These are phyloP conservation scores for Thunnus maccoyii DNA, from an alignment of 2,113 vertebrate species.

Conservation along the genomic window DNA sequence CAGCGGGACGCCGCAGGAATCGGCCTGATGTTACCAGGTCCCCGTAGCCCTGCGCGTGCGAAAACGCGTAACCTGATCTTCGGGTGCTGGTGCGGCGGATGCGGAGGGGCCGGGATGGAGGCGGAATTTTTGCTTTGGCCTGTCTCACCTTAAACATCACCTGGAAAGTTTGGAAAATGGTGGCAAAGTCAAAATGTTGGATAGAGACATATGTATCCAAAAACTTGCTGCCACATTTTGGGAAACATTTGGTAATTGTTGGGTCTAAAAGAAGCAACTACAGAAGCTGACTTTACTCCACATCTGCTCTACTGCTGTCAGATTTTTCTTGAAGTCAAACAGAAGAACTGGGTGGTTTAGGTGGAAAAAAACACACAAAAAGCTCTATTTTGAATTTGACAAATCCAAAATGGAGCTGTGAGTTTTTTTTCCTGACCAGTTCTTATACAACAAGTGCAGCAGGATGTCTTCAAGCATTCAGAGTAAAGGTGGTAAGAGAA, in stretches of 20 bases:
- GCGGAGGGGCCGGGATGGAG: constrained; percentile 72
- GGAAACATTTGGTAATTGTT: neutral
- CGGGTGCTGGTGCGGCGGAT: constrained; percentile 86
- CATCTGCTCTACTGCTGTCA: neutral
- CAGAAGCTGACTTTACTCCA: neutral
- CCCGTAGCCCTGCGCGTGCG: constrained; percentile 93
- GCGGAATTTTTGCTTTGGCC: constrained; percentile 81
- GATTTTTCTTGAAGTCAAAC: no score
- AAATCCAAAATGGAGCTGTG: rapidly evolving
- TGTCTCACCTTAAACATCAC: constrained; percentile 87
- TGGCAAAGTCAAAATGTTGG: neutral
- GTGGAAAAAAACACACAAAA: no score
- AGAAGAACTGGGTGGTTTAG: no score
- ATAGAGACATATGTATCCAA: neutral
- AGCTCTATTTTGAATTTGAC: neutral
- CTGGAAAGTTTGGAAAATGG: constrained; percentile 70
- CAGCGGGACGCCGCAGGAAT: constrained; percentile 83
- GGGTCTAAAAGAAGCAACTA: neutral
- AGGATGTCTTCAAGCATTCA: neutral
- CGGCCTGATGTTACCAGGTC: constrained; percentile 92
- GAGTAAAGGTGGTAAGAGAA: neutral
- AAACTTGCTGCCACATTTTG: neutral
- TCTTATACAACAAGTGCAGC: neutral
- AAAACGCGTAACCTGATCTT: constrained; percentile 95
- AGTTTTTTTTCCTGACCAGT: neutral